Evolutionary conservation across 1,140 invertebrate species (phyloP).

Genomic region (Drosophila yakuba): DNA sequence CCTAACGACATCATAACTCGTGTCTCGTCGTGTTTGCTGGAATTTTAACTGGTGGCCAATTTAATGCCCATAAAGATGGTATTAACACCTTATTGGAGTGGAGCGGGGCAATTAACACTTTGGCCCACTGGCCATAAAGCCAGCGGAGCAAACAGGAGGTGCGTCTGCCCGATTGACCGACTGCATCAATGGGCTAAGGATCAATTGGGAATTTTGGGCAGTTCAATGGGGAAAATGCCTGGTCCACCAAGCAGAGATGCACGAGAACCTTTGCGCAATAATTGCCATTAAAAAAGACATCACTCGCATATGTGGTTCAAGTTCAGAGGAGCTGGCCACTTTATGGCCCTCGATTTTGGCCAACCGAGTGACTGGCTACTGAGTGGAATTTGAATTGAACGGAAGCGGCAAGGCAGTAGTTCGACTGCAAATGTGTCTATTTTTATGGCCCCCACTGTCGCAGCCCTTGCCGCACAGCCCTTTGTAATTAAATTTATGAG

Average conservation of each 20-base stretch:
- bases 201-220: conserved; percentile 2
- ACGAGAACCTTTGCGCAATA: conserved; percentile 35
- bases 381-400: conserved; percentile 31
- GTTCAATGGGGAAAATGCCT: too few relatives aligned
- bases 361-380: conserved; percentile 8
- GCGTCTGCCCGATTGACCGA: conserved; percentile 37
- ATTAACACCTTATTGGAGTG: conserved; percentile 73
- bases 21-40: conserved; percentile 49
- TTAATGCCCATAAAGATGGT: conserved; percentile 77
- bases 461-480: conserved; percentile 6
- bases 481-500: conserved; percentile 63
- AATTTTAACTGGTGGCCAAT: conserved; percentile 74
- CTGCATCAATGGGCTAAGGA: conserved; percentile 34
- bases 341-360: conserved; percentile 48
- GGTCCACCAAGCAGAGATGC: neutral
- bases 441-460: conserved; percentile 55
- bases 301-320: conserved; percentile 46
- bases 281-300: conserved; percentile 32
- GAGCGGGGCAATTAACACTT: conserved; percentile 72
- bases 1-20: conserved; percentile 73
- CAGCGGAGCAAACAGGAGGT: conserved; percentile 36
- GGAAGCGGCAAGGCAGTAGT: conserved; percentile 1
- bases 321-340: conserved; percentile 46
- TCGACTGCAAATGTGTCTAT: conserved; percentile 58
- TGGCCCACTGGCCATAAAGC: conserved; percentile 67